Conservation (phyloP, 2,113 vertebrate genomes). For the Corythornis cristatus region DNA sequence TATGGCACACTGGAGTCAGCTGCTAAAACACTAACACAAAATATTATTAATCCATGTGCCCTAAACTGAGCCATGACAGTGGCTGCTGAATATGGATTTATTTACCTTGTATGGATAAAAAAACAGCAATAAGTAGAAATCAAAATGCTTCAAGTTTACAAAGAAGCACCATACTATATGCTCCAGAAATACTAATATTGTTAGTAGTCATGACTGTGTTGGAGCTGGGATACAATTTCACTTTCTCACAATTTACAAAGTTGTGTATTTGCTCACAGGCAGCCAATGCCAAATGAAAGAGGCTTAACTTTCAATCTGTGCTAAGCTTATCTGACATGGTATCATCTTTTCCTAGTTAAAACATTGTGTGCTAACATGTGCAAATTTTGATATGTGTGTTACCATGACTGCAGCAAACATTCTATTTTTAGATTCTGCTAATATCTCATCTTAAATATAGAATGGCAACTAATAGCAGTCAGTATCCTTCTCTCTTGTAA, state of each 20-base stretch:
- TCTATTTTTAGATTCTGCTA: slow-evolving; percentile 62
- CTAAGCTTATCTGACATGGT: not conserved
- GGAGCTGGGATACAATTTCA: not conserved
- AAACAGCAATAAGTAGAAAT: not conserved
- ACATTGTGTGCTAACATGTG: slow-evolving; percentile 8
- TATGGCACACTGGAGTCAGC: not conserved
- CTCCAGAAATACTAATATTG: not conserved
- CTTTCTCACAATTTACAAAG: not conserved
- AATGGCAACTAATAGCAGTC: not conserved
- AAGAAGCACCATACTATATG: not conserved
- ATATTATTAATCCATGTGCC: not conserved
- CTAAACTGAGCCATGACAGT: not conserved
- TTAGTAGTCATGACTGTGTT: not conserved
- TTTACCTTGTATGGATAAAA: not conserved
- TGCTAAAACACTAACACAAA: not conserved
- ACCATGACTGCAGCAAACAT: slow-evolving; percentile 35
- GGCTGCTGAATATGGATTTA: not conserved
- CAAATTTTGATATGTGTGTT: slow-evolving; percentile 25
- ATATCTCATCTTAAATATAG: slow-evolving; percentile 49
- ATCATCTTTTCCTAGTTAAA: not conserved
- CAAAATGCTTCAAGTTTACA: not conserved
- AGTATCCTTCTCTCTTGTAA: slow-evolving; percentile 21
- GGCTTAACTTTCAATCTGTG: not conserved
- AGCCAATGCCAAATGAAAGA: not conserved
- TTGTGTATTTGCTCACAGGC: not conserved